phyloP scores from a whole-genome alignment of 2,113 vertebrate species.

The Fulmarus glacialis region DNA sequence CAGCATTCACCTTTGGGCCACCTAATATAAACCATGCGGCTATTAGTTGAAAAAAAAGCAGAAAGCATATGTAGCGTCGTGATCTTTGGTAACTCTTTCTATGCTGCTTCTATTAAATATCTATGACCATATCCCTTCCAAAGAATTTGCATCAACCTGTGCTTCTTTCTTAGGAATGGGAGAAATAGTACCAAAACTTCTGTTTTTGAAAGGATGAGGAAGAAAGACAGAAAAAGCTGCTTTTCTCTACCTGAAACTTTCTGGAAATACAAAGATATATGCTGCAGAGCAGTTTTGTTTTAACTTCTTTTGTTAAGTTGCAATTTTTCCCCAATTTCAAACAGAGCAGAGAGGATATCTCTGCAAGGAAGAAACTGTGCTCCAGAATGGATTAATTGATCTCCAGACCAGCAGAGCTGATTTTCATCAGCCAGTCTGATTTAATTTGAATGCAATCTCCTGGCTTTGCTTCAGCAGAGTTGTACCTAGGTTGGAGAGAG shows the following conservation, averaged over 20 bases:
- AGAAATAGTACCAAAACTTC: background rate
- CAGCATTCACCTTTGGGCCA: background rate
- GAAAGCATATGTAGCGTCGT: background rate
- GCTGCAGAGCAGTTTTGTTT: background rate
- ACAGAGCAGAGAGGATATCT: background rate
- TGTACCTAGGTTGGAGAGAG: background rate
- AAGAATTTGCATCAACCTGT: background rate
- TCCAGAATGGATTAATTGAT: background rate
- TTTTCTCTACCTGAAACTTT: background rate
- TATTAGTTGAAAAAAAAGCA: background rate
- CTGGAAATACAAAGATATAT: background rate
- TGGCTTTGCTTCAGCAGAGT: background rate
- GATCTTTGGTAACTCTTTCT: background rate
- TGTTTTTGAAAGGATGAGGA: background rate
- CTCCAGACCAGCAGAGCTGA: background rate
- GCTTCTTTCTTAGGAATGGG: background rate
- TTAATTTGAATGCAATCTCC: background rate
- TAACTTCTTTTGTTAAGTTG: background rate
- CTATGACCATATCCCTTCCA: background rate
- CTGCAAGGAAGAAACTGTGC: background rate
- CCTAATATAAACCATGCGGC: background rate
- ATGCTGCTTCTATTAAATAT: background rate
- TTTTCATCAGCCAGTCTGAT: background rate
- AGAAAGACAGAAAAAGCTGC: background rate
- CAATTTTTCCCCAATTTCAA: background rate